A percentile compares a stretch with the other conserved stretches of the same genome.
Conservation (phyloP, 2,113 vertebrate genomes). For the Peromyscus maniculatus region DNA sequence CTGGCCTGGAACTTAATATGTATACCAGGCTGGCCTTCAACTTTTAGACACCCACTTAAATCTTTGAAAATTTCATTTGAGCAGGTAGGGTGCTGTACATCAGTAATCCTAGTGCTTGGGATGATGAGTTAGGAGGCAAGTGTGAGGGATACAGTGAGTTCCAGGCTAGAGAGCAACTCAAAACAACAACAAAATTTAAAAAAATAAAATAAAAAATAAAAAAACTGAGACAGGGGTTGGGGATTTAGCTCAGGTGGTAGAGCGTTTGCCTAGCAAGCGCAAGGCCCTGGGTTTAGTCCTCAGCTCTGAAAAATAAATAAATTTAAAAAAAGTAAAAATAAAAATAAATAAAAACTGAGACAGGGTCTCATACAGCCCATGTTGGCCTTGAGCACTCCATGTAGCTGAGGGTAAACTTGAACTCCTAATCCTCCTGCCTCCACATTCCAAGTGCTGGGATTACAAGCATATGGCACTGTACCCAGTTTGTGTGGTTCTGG, state of each 20-base stretch:
- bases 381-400: not conserved
- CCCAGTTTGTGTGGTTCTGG: not conserved
- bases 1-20: not conserved
- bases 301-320: too few relatives aligned
- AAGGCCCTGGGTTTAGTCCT: too few relatives aligned
- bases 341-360: not conserved
- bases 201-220: not conserved
- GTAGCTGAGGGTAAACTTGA: not conserved
- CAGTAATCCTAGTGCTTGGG: not conserved
- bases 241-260: too few relatives aligned
- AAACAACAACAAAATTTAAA: not conserved
- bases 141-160: not conserved
- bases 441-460: not conserved
- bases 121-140: not conserved
- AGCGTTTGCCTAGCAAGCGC: too few relatives aligned
- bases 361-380: not conserved
- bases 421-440: not conserved
- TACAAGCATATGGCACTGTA: not conserved
- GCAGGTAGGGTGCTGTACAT: not conserved
- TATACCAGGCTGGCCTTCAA: not conserved
- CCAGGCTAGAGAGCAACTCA: not conserved
- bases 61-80: not conserved
- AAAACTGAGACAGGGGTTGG: not conserved
- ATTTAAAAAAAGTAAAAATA: too few relatives aligned
- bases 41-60: not conserved